phyloP scores from a whole-genome alignment of 2,888 invertebrate genomes.

The Thera britannica region DNA sequence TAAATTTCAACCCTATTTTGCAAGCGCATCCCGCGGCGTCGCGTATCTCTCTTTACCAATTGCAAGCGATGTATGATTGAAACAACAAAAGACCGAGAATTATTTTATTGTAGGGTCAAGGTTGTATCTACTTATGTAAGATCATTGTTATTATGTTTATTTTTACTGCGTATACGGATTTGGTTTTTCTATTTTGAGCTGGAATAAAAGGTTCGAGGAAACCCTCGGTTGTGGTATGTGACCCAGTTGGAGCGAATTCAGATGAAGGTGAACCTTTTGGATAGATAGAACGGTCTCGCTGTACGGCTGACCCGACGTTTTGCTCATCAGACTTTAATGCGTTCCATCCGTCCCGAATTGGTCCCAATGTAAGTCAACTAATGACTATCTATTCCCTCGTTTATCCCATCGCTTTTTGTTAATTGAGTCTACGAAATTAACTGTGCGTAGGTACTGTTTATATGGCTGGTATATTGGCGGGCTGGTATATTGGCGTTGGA shows the following conservation, averaged over 20 bases:
- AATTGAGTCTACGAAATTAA: constrained; percentile 21
- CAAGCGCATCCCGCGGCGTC: constrained; percentile 46
- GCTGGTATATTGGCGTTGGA: not conserved
- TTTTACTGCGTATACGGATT: constrained; percentile 39
- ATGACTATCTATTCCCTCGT: constrained; percentile 62
- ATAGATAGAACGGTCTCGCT: constrained; percentile 38
- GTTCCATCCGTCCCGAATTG: constrained; percentile 53
- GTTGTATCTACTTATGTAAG: constrained; percentile 33
- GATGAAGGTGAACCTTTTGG: constrained; percentile 30
- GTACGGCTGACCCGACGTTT: constrained; percentile 51
- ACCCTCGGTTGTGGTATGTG: constrained; percentile 53
- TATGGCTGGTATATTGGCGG: not conserved
- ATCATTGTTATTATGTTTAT: constrained; percentile 35
- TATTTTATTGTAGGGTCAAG: constrained; percentile 42
- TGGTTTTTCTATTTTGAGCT: constrained; percentile 43
- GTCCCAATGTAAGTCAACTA: constrained; percentile 57
- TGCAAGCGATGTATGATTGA: constrained; percentile 48
- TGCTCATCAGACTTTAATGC: constrained; percentile 65
- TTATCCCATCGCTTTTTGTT: constrained; percentile 41
- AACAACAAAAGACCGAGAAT: constrained; percentile 47
- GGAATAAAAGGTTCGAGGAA: constrained; percentile 48
- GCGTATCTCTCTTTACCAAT: constrained; percentile 45
- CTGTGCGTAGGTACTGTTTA: not conserved
- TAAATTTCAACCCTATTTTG: constrained; percentile 76
- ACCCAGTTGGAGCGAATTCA: constrained; percentile 53